A percentile compares a stretch with the other conserved stretches of the same genome.
Conservation (phyloP, 2,888 invertebrate genomes). For the Dendrolimus pini region DNA sequence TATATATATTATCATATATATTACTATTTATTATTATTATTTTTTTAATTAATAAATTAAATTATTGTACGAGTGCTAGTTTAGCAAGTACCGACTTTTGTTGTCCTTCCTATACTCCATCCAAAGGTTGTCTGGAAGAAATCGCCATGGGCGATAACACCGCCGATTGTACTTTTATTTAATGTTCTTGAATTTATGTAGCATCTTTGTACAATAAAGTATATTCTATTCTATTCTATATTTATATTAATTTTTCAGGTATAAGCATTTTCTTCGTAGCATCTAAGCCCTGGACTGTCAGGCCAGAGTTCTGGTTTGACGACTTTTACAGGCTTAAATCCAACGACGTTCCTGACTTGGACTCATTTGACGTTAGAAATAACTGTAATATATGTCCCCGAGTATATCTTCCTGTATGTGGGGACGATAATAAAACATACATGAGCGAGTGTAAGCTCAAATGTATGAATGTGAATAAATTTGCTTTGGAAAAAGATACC, state of each 20-base stretch:
- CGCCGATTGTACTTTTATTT: too few relatives aligned
- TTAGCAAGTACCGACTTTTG: too few relatives aligned
- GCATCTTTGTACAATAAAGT: too few relatives aligned
- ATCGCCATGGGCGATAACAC: too few relatives aligned
- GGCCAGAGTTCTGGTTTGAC: constrained; percentile 1
- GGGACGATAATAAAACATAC: constrained; percentile 29
- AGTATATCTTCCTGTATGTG: constrained; percentile 36
- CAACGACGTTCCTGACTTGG: constrained; percentile 9
- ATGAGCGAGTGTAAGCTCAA: constrained; percentile 30
- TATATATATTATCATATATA: too few relatives aligned
- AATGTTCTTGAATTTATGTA: too few relatives aligned
- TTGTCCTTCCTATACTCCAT: too few relatives aligned
- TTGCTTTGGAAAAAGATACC: background rate
- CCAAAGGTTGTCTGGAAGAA: too few relatives aligned
- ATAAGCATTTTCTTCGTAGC: background rate
- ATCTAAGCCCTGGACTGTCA: background rate
- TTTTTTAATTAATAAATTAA: too few relatives aligned
- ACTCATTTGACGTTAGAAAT: constrained; percentile 7
- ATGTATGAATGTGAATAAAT: constrained; percentile 21
- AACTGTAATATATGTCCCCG: constrained; percentile 23
- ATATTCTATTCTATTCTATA: too few relatives aligned
- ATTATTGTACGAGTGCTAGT: too few relatives aligned
- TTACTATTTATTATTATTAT: too few relatives aligned
- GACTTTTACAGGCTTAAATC: constrained; percentile 4
- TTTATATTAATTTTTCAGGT: background rate